Evolutionary conservation across 2,797 vertebrate species (phyloP).

Genomic region (Sylvia borin): DNA sequence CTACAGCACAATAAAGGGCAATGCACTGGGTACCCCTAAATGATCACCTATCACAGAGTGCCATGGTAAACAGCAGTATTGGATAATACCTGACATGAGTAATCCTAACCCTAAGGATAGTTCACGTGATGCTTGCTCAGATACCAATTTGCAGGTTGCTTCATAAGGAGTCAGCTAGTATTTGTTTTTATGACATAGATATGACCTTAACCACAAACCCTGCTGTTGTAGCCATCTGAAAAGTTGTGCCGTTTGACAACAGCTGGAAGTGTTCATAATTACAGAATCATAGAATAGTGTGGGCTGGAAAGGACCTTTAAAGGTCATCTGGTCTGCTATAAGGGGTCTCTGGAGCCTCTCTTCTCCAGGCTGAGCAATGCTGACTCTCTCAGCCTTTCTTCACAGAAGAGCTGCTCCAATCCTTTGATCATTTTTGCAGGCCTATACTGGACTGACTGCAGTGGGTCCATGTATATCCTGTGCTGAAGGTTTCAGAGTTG

Average conservation of each 20-base stretch:
- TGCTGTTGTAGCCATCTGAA: neutral
- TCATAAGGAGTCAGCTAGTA: neutral
- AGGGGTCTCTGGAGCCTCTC: neutral
- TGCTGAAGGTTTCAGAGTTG: neutral
- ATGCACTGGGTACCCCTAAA: neutral
- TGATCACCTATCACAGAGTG: neutral
- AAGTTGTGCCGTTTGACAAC: neutral
- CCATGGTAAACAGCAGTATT: neutral
- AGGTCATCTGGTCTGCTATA: neutral
- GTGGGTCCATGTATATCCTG: neutral
- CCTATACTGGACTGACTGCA: neutral
- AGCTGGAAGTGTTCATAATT: neutral
- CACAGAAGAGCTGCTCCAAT: neutral
- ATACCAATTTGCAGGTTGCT: neutral
- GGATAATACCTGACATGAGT: neutral
- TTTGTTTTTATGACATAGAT: neutral
- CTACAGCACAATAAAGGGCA: neutral
- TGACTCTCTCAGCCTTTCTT: neutral
- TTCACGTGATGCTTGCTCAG: neutral
- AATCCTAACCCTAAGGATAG: neutral
- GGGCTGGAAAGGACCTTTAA: neutral
- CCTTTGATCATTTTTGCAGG: neutral
- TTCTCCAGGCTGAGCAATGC: neutral
- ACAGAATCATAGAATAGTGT: neutral
- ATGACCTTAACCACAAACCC: neutral